Evolutionary conservation across 2,888 invertebrate genomes (phyloP).

Genomic region (Luffia ferchaultella): DNA sequence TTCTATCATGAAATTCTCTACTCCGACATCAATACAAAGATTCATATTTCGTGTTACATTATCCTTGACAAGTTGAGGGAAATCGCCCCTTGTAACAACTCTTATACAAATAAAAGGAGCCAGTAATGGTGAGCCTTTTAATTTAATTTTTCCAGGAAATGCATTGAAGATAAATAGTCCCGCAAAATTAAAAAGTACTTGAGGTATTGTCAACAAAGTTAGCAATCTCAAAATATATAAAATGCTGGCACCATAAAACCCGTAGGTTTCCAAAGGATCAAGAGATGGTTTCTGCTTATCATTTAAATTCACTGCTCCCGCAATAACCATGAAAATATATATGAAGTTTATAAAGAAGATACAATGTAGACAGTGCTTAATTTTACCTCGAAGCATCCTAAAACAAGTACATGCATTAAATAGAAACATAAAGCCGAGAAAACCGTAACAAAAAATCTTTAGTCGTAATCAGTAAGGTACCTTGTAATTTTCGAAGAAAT

Average conservation of each 20-base stretch:
- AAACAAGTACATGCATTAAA: constrained; percentile 27
- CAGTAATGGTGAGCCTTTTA: constrained; percentile 89
- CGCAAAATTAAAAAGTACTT: constrained; percentile 87
- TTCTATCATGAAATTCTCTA: constrained; percentile 96
- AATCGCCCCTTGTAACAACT: constrained; percentile 94
- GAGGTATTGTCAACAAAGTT: constrained; percentile 87
- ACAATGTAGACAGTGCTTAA: constrained; percentile 85
- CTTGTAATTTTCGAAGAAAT: neutral
- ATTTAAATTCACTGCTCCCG: constrained; percentile 69
- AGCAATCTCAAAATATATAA: constrained; percentile 82
- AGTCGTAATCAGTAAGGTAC: neutral
- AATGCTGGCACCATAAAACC: constrained; percentile 74
- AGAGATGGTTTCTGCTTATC: constrained; percentile 65
- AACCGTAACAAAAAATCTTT: neutral
- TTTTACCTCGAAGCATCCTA: constrained; percentile 70
- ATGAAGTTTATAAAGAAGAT: constrained; percentile 77
- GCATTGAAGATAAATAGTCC: constrained; percentile 92
- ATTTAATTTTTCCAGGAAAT: constrained; percentile 89
- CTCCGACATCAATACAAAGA: constrained; percentile 85
- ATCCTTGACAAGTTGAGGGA: constrained; percentile 85
- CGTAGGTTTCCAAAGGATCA: constrained; percentile 86
- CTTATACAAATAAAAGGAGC: constrained; percentile 95
- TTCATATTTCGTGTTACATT: constrained; percentile 90
- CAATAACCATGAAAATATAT: constrained; percentile 74
- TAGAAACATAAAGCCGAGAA: constrained; percentile 1